Evolutionary conservation across 2,797 vertebrate genomes (phyloP).

Genomic region (Momotus momota): DNA sequence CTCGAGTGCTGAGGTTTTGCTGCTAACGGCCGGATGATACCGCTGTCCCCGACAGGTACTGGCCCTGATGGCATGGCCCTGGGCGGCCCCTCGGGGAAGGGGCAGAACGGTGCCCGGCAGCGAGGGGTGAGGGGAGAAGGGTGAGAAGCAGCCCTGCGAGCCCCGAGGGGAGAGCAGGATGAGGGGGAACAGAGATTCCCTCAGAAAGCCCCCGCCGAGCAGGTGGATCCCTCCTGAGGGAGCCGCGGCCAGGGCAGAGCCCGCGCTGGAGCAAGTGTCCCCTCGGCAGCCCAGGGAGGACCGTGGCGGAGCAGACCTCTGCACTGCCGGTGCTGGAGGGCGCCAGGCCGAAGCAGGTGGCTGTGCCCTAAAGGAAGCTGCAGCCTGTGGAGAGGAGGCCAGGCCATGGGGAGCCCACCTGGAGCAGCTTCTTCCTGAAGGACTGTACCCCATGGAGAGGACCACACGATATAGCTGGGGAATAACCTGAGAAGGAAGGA

Average conservation of each 20-base stretch:
- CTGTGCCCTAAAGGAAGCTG: background rate
- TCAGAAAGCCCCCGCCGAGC: too few species aligned
- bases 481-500: background rate
- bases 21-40: fast-evolving
- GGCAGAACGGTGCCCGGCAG: background rate
- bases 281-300: too few species aligned
- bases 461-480: background rate
- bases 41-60: fast-evolving
- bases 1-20: fast-evolving
- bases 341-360: background rate
- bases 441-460: background rate
- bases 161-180: background rate
- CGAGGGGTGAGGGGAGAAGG: background rate
- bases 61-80: background rate
- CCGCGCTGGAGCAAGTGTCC: fast-evolving
- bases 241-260: background rate
- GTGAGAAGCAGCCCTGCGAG: background rate
- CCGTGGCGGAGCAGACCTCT: too few species aligned
- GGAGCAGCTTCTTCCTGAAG: background rate
- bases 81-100: background rate
- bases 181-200: background rate
- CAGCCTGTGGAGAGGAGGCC: background rate
- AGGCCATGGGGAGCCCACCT: background rate
- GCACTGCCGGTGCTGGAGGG: background rate
- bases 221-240: too few species aligned